Evolutionary conservation across 2,113 vertebrate genomes (phyloP), one percentile per base, ranked within the genome.

Genomic region (Sorex fumeus): DNA sequence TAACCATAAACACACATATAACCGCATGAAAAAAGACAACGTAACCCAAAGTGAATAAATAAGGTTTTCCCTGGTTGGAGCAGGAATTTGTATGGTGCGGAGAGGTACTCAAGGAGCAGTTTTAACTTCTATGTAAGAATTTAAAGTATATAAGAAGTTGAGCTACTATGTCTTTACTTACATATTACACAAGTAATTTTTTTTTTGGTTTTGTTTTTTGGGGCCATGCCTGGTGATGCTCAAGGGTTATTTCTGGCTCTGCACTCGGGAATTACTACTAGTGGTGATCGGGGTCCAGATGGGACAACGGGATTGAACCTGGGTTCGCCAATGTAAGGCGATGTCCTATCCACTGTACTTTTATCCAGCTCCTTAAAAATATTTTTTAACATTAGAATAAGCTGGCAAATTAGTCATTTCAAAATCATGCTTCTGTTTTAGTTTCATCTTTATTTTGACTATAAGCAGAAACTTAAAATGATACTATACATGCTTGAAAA

Each of bases 351-450:
- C 19, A 3, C 53, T 57, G 53, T 21, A 57, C 19, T 57, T 19
- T 21, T 18, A 18, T 57, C 18, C 19, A 19, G 53, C 53, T 19
- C 16, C 53, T 57, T 57, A 57, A 57, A 57, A 57, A 19, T 57
- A 18, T 57, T 57, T 57, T 57, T 57, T 19, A 57, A 57, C 53
- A 19, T 57, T 57, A 57, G 53, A 57, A 57, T 47, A 76, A 78
- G 32, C 15, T 43, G 71, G 30, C 28, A 93, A 91, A 34, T 36
- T 3, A 94, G 1, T 77, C 88, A 87, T 75, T 82, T 74, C 45
- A 83, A 94, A 94, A 70, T 57, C 30, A 87, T 53, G 2, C 5
- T 28, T 84, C 60, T 82, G 34, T 60, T 94, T 87, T 79, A 53
- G 71, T 71, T 78, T 88, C 64, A 81, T 50, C 75, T 77, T 45